Evolutionary conservation across 1,140 invertebrate species (phyloP), one percentile per base, ranked within the genome.

Genomic region (Hermetia illucens): DNA sequence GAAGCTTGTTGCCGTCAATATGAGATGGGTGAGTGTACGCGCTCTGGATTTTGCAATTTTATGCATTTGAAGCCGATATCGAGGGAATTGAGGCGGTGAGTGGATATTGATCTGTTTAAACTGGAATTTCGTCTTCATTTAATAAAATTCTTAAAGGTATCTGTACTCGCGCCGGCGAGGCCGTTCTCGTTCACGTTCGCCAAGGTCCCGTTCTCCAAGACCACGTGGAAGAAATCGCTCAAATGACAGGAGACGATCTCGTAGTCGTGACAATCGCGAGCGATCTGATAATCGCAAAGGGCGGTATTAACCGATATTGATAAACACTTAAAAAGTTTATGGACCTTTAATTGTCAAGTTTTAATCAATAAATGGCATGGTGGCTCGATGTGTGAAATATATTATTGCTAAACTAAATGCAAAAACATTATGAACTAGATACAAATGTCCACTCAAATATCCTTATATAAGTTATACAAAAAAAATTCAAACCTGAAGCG

Each of bases 1-100:
- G 95, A 98, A 71, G 94, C 94, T 16, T 98, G 95, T 61, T 98
- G 95, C 62, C 77, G 95, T 34, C 95, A 98, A 64, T 98, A 98
- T 64, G 94, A 98, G 69, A 94, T 97, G 86, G 92, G 93, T 4
- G 93, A 97, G 66, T 98, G 94, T 58, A 96, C 91, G 1, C 69
- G 95, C 39, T 94, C 91, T 54, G 95, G 94, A 32, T 98, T 98
- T 64, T 98, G 95, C 63, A 98, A 98, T 67, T 98, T 98, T 61
- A 98, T 98, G 95, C 95, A 98, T 60, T 69, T 98, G 55, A 98
- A 98, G 58, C 94, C 93, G 27, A 98, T 98, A 51, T 96, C 92
- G 0, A 66, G 91, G 46, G 90, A 92, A 55, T 61, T 97, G 19
- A 70, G 91, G 40, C 72, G 89, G 56, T 92, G 83, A 44, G 36